Percentiles rank a stretch among this genome's conserved stretches.
phyloP scores from a whole-genome alignment of 2,113 vertebrate genomes.

The Elephas maximus region DNA sequence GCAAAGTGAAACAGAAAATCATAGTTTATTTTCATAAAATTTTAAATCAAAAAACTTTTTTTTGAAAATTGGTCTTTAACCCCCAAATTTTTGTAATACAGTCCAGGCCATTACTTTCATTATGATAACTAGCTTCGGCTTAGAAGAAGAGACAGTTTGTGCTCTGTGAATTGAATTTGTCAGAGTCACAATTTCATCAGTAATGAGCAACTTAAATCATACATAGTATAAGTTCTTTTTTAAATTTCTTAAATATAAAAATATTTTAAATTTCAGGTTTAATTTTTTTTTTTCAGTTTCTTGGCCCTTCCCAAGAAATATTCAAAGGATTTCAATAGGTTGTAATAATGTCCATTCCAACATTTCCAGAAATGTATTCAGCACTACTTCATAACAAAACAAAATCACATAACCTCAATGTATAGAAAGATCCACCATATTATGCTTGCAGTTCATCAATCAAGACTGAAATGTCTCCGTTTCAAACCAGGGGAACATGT shows the following conservation, averaged over 20 bases:
- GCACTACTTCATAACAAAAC: not conserved
- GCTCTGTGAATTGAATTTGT: not conserved
- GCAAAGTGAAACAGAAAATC: not conserved
- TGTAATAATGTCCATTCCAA: not conserved
- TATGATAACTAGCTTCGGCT: slow-evolving; percentile 2
- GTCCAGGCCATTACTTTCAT: not conserved
- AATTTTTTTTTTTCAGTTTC: no score
- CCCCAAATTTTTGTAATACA: not conserved
- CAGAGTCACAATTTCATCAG: not conserved
- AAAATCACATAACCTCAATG: slow-evolving; percentile 12
- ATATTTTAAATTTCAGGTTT: no score
- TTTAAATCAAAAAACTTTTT: not conserved
- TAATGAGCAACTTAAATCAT: not conserved
- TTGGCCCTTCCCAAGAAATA: not conserved
- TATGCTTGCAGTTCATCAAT: not conserved
- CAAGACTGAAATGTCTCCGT: not conserved
- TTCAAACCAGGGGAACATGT: not conserved
- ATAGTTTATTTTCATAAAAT: not conserved
- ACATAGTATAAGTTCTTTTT: not conserved
- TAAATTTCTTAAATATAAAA: not conserved
- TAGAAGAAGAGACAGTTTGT: not conserved
- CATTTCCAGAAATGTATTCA: slow-evolving; percentile 19
- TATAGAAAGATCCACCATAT: not conserved
- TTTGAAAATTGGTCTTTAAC: not conserved
- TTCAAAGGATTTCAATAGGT: not conserved